These are phyloP conservation scores for Caenorhabditis afra DNA, from an alignment of 2,888 invertebrate genomes.

Conservation along the genomic window DNA sequence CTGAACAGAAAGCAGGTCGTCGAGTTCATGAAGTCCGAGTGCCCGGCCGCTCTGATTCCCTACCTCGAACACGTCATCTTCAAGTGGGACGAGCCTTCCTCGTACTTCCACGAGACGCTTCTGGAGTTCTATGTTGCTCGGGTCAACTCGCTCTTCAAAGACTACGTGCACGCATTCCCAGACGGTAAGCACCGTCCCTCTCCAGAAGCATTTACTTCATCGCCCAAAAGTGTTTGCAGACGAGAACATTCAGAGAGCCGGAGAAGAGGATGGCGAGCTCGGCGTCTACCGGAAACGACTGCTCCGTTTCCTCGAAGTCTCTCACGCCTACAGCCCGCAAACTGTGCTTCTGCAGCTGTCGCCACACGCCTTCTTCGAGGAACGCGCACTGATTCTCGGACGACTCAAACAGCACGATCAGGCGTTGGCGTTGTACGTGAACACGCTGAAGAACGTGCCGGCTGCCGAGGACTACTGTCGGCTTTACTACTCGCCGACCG, in stretches of 20 bases:
- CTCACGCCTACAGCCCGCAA: conserved; percentile 73
- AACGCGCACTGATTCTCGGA: conserved; percentile 94
- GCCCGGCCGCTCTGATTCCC: conserved; percentile 88
- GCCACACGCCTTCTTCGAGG: conserved; percentile 87
- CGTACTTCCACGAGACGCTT: conserved; percentile 92
- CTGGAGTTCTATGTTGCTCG: conserved; percentile 92
- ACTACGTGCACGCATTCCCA: conserved; percentile 81
- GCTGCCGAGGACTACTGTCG: conserved; percentile 90
- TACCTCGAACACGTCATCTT: conserved; percentile 95
- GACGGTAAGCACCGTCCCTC: conserved; percentile 75
- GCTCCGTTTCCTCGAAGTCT: conserved; percentile 71
- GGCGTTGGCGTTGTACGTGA: conserved; percentile 92
- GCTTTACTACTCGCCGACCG: conserved; percentile 72
- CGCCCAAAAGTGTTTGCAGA: conserved; percentile 74
- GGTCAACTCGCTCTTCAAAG: conserved; percentile 81
- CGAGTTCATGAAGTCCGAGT: conserved; percentile 90
- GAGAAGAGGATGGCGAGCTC: conserved; percentile 82
- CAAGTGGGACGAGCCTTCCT: conserved; percentile 90
- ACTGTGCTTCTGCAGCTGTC: conserved; percentile 72
- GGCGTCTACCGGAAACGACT: conserved; percentile 85
- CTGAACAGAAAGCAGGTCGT: conserved; percentile 91
- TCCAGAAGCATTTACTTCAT: too few species aligned
- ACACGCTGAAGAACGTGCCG: conserved; percentile 88
- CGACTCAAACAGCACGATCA: conserved; percentile 90
- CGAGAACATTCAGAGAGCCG: conserved; percentile 81